These are phyloP conservation scores for Caradrina clavipalpis DNA, from an alignment of 2,888 invertebrate genomes.

Conservation along the genomic window DNA sequence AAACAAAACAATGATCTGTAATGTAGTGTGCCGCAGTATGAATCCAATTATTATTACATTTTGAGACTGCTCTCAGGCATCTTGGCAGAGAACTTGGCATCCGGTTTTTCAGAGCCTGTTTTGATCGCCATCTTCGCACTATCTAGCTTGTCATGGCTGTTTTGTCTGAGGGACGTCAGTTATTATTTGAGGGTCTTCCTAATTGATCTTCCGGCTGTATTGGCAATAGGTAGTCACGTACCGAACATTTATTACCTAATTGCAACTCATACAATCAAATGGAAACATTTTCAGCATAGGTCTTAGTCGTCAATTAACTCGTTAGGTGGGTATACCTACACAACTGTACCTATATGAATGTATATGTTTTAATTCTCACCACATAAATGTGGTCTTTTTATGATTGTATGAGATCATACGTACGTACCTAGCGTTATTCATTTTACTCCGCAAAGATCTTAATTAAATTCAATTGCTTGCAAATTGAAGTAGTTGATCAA, in stretches of 20 bases:
- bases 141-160: conserved; percentile 14
- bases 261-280: neutral
- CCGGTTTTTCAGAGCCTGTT: conserved; percentile 63
- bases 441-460: conserved; percentile 63
- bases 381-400: conserved; percentile 44
- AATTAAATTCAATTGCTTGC: conserved; percentile 73
- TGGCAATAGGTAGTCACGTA: neutral
- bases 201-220: neutral
- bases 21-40: neutral
- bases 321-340: neutral
- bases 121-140: conserved; percentile 36
- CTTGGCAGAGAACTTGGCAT: conserved; percentile 28
- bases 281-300: neutral
- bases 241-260: neutral
- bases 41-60: neutral
- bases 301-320: neutral
- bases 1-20: no score
- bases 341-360: conserved; percentile 3
- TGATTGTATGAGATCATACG: conserved; percentile 59
- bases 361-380: conserved; percentile 37
- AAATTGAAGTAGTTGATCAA: conserved; percentile 66
- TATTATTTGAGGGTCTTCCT: conserved; percentile 14
- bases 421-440: conserved; percentile 52
- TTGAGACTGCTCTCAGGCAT: conserved; percentile 16
- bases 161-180: conserved; percentile 32